Conservation (phyloP, 2,113 vertebrate species). For the Pygoscelis adeliae region DNA sequence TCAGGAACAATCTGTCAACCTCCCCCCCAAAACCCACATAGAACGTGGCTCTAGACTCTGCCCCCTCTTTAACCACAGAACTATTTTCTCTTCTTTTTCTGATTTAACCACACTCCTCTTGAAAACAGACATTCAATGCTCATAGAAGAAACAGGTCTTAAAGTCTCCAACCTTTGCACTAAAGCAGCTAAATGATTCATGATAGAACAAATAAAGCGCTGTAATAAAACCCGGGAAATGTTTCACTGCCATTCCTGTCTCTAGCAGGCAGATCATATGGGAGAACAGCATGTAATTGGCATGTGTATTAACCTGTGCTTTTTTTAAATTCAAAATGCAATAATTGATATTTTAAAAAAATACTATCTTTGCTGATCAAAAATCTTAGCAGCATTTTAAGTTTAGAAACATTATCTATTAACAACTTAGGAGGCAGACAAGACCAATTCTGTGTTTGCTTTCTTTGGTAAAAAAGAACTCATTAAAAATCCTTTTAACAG, state of each 20-base stretch:
- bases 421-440: background rate
- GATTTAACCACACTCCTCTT: background rate
- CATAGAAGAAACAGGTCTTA: background rate
- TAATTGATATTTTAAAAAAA: background rate
- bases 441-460: background rate
- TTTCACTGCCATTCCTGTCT: background rate
- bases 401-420: background rate
- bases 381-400: background rate
- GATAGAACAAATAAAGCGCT: background rate
- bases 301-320: background rate
- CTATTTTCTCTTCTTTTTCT: background rate
- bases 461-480: background rate
- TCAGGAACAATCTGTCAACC: background rate
- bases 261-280: background rate
- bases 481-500: background rate
- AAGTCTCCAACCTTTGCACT: background rate
- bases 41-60: background rate
- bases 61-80: background rate
- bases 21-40: background rate
- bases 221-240: background rate
- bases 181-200: background rate
- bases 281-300: background rate
- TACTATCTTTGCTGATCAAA: background rate
- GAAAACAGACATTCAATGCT: background rate
- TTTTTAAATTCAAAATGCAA: background rate